Evolutionary conservation across 2,888 invertebrate genomes (phyloP).

Genomic region (Stenodera caucasica): DNA sequence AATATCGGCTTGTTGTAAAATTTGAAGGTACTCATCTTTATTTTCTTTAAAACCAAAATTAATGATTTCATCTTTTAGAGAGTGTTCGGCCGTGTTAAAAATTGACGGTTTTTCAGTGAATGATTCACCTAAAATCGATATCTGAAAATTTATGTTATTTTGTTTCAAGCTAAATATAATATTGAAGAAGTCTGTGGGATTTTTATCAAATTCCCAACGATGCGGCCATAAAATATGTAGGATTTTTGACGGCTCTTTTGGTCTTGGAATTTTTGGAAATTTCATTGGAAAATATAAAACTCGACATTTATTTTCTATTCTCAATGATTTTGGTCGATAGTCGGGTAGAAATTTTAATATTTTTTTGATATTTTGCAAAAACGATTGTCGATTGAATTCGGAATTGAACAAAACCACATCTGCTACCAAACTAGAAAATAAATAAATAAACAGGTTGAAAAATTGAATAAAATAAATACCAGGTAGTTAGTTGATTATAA

Average conservation of each 20-base stretch:
- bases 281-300: conserved; percentile 61
- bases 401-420: conserved; percentile 73
- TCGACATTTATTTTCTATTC: conserved; percentile 62
- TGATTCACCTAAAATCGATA: conserved; percentile 66
- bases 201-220: conserved; percentile 78
- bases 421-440: conserved; percentile 63
- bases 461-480: conserved; percentile 54
- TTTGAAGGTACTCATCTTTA: conserved; percentile 62
- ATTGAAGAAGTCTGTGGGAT: conserved; percentile 66
- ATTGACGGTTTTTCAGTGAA: conserved; percentile 64
- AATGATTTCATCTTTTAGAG: conserved; percentile 57
- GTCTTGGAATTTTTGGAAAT: conserved; percentile 35
- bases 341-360: conserved; percentile 70
- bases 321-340: conserved; percentile 61
- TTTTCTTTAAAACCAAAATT: conserved; percentile 63
- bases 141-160: conserved; percentile 59
- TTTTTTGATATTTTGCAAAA: conserved; percentile 62
- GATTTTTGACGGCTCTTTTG: conserved; percentile 21
- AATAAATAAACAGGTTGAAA: background rate
- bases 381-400: conserved; percentile 67
- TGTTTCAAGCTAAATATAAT: conserved; percentile 58
- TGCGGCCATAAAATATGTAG: conserved; percentile 74
- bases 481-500: conserved; percentile 72
- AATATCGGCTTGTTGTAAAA: conserved; percentile 63
- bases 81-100: conserved; percentile 60